phyloP scores from a whole-genome alignment of 1,140 invertebrate species.

The Zophobas morio region DNA sequence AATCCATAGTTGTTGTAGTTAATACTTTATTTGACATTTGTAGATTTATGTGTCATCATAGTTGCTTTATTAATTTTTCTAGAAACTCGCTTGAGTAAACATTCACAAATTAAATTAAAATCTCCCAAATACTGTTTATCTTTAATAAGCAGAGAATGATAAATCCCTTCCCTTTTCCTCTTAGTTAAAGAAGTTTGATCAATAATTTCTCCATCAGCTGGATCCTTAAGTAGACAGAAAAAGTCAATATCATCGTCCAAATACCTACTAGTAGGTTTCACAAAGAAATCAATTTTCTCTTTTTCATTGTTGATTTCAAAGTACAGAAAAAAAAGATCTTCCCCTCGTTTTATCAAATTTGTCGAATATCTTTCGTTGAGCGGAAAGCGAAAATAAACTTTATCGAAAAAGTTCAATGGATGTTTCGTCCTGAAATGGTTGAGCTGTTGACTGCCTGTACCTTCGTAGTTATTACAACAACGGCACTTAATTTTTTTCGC shows the following conservation, averaged over 20 bases:
- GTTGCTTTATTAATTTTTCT: neutral
- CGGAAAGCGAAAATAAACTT: constrained; percentile 6
- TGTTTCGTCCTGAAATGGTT: constrained; percentile 11
- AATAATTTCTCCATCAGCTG: neutral
- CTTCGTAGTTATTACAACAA: constrained; percentile 13
- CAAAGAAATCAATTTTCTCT: neutral
- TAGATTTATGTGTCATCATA: too few species aligned
- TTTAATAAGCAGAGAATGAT: constrained; percentile 1
- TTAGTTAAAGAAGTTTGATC: constrained; percentile 22
- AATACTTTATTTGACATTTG: too few species aligned
- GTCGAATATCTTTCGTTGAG: neutral
- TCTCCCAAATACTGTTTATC: neutral
- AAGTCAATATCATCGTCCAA: constrained; percentile 14
- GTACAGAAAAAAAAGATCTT: constrained; percentile 17
- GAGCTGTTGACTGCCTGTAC: constrained; percentile 15
- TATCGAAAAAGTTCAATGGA: constrained; percentile 14
- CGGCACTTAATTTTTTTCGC: constrained; percentile 9
- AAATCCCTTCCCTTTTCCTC: constrained; percentile 13
- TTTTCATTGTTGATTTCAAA: neutral
- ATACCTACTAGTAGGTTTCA: neutral
- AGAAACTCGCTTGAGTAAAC: constrained; percentile 9
- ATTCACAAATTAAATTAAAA: constrained; percentile 16
- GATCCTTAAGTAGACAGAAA: constrained; percentile 14
- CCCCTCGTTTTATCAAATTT: constrained; percentile 12
- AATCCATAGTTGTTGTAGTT: neutral